phyloP scores from a whole-genome alignment of 2,888 invertebrate genomes.

The Gandaritis pyraliata region DNA sequence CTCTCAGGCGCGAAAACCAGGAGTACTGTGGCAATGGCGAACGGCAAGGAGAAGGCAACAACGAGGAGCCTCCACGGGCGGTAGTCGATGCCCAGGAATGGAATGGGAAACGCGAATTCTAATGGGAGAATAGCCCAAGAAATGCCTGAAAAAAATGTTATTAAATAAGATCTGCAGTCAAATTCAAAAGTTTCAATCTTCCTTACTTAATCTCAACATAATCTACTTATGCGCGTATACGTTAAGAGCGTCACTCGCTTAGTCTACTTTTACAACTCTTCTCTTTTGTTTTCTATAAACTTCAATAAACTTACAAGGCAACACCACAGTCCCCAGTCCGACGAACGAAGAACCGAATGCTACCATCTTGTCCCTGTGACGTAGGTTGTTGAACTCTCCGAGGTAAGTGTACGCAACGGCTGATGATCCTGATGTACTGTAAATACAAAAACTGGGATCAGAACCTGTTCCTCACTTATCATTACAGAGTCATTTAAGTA shows the following conservation, averaged over 20 bases:
- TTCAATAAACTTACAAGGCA: conserved; percentile 75
- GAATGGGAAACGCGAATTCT: conserved; percentile 72
- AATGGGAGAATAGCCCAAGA: conserved; percentile 88
- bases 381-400: conserved; percentile 83
- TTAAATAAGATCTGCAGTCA: background rate
- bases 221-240: no score
- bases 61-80: conserved; percentile 91
- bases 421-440: conserved; percentile 76
- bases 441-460: conserved; percentile 25
- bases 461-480: background rate
- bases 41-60: conserved; percentile 86
- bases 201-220: no score
- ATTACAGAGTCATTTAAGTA: no score
- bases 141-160: conserved; percentile 71
- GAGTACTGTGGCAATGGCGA: conserved; percentile 84
- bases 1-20: conserved; percentile 89
- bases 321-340: conserved; percentile 80
- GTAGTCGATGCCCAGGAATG: conserved; percentile 81
- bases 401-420: conserved; percentile 85
- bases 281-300: background rate
- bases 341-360: conserved; percentile 79
- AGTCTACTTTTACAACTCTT: background rate
- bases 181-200: no score
- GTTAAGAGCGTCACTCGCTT: no score
- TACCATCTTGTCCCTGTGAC: conserved; percentile 79